Evolutionary conservation across 2,113 vertebrate species (phyloP).

Genomic region (Montifringilla adamsi): DNA sequence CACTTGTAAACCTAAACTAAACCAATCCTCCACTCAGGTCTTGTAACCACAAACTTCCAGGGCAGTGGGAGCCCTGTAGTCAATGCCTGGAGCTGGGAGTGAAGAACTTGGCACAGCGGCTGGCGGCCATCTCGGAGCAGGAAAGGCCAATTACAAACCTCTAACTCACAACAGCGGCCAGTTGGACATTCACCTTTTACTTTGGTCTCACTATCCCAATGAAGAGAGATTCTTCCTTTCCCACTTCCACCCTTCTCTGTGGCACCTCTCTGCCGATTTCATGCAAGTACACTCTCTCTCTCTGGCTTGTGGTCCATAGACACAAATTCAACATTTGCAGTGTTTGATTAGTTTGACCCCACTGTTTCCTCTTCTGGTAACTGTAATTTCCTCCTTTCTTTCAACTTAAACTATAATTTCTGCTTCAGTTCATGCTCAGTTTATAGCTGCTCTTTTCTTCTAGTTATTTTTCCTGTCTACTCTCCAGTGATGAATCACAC

Average conservation of each 20-base stretch:
- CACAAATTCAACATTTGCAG: background rate
- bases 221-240: background rate
- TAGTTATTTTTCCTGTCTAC: background rate
- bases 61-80: background rate
- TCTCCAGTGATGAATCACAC: background rate
- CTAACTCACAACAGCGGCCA: background rate
- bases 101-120: background rate
- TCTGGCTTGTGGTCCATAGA: background rate
- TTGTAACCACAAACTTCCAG: background rate
- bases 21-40: background rate
- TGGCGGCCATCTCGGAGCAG: background rate
- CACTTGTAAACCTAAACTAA: background rate
- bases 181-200: background rate
- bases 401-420: background rate
- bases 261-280: background rate
- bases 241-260: background rate
- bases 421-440: background rate
- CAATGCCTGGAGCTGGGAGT: background rate
- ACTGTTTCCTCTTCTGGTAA: background rate
- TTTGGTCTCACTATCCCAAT: background rate
- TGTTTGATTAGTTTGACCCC: background rate
- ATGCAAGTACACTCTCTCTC: background rate
- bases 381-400: background rate
- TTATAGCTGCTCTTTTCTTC: background rate
- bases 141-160: background rate